These are phyloP conservation scores for Theropithecus gelada DNA, from an alignment of 2,113 vertebrate species.

Conservation along the genomic window DNA sequence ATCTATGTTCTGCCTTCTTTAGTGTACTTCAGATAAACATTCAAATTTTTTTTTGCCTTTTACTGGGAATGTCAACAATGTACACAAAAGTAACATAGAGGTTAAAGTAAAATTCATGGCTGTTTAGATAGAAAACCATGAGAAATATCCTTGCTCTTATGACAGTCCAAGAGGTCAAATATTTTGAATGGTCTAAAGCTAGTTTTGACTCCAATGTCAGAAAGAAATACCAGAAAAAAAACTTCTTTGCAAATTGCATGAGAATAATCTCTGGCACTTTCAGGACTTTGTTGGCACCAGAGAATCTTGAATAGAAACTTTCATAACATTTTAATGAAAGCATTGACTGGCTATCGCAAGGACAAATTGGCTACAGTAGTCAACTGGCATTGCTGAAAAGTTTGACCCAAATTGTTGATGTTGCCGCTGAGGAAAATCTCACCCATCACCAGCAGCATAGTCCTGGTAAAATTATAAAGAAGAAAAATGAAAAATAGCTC, in stretches of 20 bases:
- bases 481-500: background rate
- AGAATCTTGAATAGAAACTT: background rate
- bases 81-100: background rate
- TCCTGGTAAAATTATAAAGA: background rate
- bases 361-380: background rate
- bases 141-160: background rate
- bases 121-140: background rate
- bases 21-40: background rate
- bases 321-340: background rate
- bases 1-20: background rate
- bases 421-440: background rate
- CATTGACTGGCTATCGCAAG: background rate
- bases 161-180: background rate
- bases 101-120: background rate
- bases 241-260: background rate
- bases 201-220: background rate
- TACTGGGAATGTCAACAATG: too few species aligned
- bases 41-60: too few species aligned
- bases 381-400: background rate
- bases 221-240: background rate
- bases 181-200: background rate
- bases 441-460: background rate
- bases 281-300: background rate
- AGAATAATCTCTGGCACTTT: background rate
- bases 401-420: background rate